Conservation (phyloP, 2,888 invertebrate genomes). For the Catocala nupta region DNA sequence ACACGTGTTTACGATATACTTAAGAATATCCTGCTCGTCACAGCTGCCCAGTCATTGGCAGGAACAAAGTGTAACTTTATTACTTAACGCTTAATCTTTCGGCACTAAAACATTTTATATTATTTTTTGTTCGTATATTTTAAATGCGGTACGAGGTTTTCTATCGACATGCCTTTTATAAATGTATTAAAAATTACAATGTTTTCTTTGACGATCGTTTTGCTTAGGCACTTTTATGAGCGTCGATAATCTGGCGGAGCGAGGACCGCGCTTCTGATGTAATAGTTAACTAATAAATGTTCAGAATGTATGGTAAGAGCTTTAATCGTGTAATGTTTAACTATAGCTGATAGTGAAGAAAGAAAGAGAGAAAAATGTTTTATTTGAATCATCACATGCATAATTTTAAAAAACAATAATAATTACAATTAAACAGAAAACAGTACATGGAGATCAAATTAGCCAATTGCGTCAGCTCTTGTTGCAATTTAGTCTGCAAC, state of each 20-base stretch:
- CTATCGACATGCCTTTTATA: constrained; percentile 42
- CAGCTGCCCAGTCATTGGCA: constrained; percentile 1
- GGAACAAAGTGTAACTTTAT: constrained; percentile 42
- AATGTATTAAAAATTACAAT: constrained; percentile 51
- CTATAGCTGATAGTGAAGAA: too few relatives aligned
- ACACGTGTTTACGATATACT: constrained; percentile 26
- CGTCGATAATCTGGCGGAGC: constrained; percentile 28
- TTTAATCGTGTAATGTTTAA: too few relatives aligned
- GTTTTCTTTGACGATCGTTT: constrained; percentile 37
- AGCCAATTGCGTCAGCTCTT: too few relatives aligned
- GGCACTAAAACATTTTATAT: constrained; percentile 11
- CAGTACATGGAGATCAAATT: too few relatives aligned
- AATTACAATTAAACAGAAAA: too few relatives aligned
- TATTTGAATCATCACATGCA: too few relatives aligned
- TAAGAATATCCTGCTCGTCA: constrained; percentile 11
- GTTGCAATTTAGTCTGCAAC: too few relatives aligned
- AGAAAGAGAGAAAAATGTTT: too few relatives aligned
- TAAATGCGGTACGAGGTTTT: constrained; percentile 27
- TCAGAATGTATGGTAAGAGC: background rate
- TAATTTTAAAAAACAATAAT: too few relatives aligned
- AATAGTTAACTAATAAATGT: constrained; percentile 15
- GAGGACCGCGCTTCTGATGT: constrained; percentile 13
- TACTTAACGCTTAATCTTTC: constrained; percentile 54
- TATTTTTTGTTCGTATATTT: constrained; percentile 16
- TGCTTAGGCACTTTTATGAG: constrained; percentile 31